Evolutionary conservation across 2,797 vertebrate species (phyloP), one percentile per base, ranked within the genome.

Genomic region (Philypnodon macrostomus): DNA sequence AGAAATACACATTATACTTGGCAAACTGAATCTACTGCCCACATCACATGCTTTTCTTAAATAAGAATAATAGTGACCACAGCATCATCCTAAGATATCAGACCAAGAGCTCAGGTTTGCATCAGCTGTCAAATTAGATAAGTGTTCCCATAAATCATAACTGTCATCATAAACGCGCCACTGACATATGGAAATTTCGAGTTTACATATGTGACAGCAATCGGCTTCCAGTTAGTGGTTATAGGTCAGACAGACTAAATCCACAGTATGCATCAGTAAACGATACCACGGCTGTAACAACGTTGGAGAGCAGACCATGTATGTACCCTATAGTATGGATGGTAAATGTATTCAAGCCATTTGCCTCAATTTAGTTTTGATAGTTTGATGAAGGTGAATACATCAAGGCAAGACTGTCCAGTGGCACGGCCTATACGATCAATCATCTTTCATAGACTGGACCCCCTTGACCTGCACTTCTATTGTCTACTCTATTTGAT

Each of bases 161-260:
- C 39, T 26, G 39, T 27, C n/a, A 21, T 18, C 14, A 4, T 41
- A 41, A 41, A 41, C 27, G 39, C 23, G 27, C 23, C 1, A 8
- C 23, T 27, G 39, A 15, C 39, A 41, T 11, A 15, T 41, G 26
- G 16, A 8, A 29, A 44, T 44, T 42, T 42, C 11, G 16, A 29
- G 24, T 29, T 44, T 17, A 44, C 40, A 26, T 44, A 44, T 15
- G 18, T 17, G 26, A 42, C 24, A 17, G 14, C 5, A 6, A 29
- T 29, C 7, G 9, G 15, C 11, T 17, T 5, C 13, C 34, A 4
- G 2, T 36, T 9, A 11, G 26, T 16, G 17, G 13, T 17, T 29
- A 12, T 13, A 10, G 26, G 15, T 3, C 14, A 30, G 40, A 18
- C 9, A 30, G 26, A 30, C 2, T 12, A 15, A 16, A 29, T n/a